Percentiles rank a stretch among this genome's conserved stretches.
phyloP scores from a whole-genome alignment of 2,113 vertebrate species.

The Lagopus muta region DNA sequence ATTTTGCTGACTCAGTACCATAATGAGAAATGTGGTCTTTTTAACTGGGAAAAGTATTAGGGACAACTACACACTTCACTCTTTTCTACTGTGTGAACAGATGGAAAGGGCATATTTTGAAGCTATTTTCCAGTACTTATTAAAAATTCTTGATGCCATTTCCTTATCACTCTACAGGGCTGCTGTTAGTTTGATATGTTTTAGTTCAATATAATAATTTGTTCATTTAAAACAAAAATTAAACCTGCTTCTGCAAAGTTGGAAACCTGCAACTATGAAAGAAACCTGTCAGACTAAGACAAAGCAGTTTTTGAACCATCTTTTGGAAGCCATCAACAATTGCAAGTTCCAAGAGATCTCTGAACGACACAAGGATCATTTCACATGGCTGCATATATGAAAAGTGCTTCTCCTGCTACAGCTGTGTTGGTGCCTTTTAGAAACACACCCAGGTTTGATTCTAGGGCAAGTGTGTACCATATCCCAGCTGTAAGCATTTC shows the following conservation, averaged over 20 bases:
- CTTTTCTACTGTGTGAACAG: background rate
- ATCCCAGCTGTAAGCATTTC: background rate
- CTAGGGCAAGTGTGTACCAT: background rate
- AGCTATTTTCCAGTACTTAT: conserved; percentile 21
- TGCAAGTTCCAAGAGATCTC: background rate
- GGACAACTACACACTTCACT: background rate
- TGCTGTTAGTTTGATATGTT: conserved; percentile 1
- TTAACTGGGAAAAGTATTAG: background rate
- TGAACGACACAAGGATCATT: background rate
- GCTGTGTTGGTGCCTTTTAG: background rate
- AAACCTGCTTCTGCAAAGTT: background rate
- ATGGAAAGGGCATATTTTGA: background rate
- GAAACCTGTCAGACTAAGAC: background rate
- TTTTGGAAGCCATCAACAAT: background rate
- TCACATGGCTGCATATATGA: background rate
- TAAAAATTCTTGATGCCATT: conserved; percentile 5
- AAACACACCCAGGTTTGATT: background rate
- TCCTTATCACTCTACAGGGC: background rate
- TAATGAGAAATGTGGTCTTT: background rate
- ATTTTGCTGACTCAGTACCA: background rate
- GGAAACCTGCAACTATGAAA: background rate
- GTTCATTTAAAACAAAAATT: background rate
- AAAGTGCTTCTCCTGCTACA: background rate
- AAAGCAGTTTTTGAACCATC: background rate
- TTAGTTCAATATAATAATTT: conserved; percentile 6